Conservation (phyloP, 2,888 invertebrate species). For the Amiota communis region DNA sequence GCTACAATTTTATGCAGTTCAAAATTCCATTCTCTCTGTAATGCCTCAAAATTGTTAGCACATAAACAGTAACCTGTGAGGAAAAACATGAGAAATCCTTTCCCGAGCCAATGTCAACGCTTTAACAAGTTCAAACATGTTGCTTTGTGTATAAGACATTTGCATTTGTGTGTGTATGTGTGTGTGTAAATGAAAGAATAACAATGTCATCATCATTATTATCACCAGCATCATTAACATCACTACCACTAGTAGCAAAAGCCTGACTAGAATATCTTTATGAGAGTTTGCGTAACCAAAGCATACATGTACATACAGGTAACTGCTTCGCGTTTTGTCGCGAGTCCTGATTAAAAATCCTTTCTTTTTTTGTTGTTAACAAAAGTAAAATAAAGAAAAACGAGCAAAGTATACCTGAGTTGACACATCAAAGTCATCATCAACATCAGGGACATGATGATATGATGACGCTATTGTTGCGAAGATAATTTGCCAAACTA, state of each 20-base stretch:
- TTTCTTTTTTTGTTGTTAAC: too few species aligned
- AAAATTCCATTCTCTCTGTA: too few species aligned
- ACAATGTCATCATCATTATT: not conserved
- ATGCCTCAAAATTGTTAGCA: not conserved
- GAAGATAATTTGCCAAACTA: not conserved
- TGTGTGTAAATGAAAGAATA: not conserved
- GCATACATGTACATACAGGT: not conserved
- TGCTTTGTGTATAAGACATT: conserved; percentile 33
- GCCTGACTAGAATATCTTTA: too few species aligned
- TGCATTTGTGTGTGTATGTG: not conserved
- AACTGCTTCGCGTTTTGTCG: not conserved
- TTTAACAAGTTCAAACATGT: conserved; percentile 45
- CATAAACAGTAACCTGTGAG: not conserved
- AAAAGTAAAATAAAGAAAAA: too few species aligned
- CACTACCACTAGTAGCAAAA: too few species aligned
- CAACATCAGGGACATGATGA: conserved; percentile 44
- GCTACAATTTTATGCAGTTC: too few species aligned
- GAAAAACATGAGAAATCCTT: too few species aligned
- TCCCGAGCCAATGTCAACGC: conserved; percentile 60
- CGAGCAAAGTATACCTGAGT: not conserved
- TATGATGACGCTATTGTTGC: not conserved
- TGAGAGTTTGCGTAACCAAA: not conserved
- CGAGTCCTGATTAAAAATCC: too few species aligned
- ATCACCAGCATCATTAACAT: too few species aligned
- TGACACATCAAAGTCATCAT: conserved; percentile 62